phyloP scores from a whole-genome alignment of 2,888 invertebrate species.

The Bimastos eiseni region DNA sequence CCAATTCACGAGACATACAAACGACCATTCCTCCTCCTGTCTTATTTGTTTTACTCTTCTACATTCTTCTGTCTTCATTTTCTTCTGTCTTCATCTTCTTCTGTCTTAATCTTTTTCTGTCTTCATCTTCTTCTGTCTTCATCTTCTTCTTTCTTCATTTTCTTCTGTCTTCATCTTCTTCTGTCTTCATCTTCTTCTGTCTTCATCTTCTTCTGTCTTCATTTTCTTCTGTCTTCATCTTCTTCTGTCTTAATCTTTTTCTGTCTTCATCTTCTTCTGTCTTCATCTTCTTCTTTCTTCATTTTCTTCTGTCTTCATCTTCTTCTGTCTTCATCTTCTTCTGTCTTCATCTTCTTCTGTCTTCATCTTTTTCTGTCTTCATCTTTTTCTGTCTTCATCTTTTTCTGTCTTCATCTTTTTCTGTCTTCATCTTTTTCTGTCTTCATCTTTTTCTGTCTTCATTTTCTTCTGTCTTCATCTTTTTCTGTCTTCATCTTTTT shows the following conservation, averaged over 20 bases:
- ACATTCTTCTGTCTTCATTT: not conserved
- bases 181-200: not conserved
- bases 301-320: not conserved
- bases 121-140: no score
- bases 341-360: not conserved
- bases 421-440: not conserved
- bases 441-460: not conserved
- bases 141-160: not conserved
- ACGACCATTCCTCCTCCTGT: not conserved
- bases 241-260: no score
- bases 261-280: not conserved
- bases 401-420: not conserved
- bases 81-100: not conserved
- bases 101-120: no score
- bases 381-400: not conserved
- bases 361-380: not conserved
- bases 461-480: not conserved
- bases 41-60: not conserved
- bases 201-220: not conserved
- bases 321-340: not conserved
- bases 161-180: not conserved
- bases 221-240: not conserved
- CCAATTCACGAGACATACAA: constrained; percentile 8
- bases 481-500: not conserved
- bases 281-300: not conserved